Conservation (phyloP, 2,113 vertebrate species). For the Salvelinus fontinalis region DNA sequence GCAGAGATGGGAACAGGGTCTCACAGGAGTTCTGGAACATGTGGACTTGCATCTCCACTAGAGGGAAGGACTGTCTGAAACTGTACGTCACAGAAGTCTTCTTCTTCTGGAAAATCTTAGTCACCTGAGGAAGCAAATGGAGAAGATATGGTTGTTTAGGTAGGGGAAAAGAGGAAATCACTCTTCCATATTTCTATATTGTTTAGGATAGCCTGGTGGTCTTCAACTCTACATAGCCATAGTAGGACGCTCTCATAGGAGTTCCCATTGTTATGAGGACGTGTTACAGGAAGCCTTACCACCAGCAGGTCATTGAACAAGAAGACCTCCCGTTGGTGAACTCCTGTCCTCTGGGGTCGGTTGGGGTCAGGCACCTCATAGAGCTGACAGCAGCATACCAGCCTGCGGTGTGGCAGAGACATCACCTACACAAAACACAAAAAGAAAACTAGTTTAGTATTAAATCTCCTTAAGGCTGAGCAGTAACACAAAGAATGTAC, state of each 20-base stretch:
- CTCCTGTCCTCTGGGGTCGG: conserved; percentile 88
- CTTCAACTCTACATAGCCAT: too few species aligned
- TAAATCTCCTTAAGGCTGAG: not conserved
- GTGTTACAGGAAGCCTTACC: conserved; percentile 66
- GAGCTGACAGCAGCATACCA: conserved; percentile 96
- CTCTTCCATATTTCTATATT: too few species aligned
- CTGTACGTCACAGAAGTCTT: conserved; percentile 98
- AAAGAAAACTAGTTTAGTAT: not conserved
- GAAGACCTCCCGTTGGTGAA: conserved; percentile 96
- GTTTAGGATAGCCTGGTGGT: too few species aligned
- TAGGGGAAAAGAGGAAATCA: too few species aligned
- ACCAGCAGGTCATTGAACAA: conserved; percentile 96
- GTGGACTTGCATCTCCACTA: conserved; percentile 97
- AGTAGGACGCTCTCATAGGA: too few species aligned
- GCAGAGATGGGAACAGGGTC: conserved; percentile 31
- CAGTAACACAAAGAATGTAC: conserved; percentile 9
- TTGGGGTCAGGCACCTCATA: conserved; percentile 96
- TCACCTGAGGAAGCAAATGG: conserved; percentile 75
- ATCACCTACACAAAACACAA: conserved; percentile 77
- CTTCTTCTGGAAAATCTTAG: conserved; percentile 99
- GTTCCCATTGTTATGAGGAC: too few species aligned
- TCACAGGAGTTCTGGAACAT: conserved; percentile 98
- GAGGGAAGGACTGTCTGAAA: conserved; percentile 95
- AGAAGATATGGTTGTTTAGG: too few species aligned
- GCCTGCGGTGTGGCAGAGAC: conserved; percentile 90